A percentile compares a stretch with the other conserved stretches of the same genome.
Conservation (phyloP, 2,888 invertebrate genomes). For the Scaptomyza polygonia region DNA sequence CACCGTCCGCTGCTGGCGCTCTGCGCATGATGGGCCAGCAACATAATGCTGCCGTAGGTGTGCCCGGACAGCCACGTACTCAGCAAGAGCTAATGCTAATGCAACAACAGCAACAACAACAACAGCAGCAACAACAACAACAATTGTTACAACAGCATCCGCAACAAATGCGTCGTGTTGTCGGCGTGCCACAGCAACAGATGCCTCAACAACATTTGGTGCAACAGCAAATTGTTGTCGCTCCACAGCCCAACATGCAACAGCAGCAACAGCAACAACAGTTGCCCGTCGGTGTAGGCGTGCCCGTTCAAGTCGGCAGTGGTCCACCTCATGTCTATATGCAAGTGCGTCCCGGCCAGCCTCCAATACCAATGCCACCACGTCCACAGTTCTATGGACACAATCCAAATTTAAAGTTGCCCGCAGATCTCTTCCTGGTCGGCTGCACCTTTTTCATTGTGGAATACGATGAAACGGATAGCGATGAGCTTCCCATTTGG, state of each 20-base stretch:
- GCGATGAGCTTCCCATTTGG: constrained; percentile 88
- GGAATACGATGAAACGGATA: constrained; percentile 91
- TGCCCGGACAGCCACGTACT: constrained; percentile 81
- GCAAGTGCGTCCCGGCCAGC: constrained; percentile 81
- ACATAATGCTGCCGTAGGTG: constrained; percentile 87
- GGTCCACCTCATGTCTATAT: constrained; percentile 85
- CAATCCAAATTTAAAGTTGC: constrained; percentile 95
- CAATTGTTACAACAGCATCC: constrained; percentile 67
- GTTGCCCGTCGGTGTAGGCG: constrained; percentile 58
- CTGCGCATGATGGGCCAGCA: constrained; percentile 93
- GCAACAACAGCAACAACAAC: constrained; percentile 85
- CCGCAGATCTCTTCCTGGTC: constrained; percentile 94
- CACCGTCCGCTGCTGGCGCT: constrained; percentile 89
- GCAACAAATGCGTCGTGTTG: constrained; percentile 84
- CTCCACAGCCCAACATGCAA: constrained; percentile 81
- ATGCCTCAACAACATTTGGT: constrained; percentile 72
- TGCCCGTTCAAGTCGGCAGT: constrained; percentile 64
- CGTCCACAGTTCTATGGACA: constrained; percentile 95
- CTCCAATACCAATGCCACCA: constrained; percentile 85
- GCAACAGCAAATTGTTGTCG: constrained; percentile 76
- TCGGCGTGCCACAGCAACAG: constrained; percentile 67
- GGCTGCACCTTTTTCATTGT: constrained; percentile 97
- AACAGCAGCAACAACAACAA: constrained; percentile 84
- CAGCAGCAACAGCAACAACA: constrained; percentile 71
- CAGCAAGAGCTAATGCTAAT: constrained; percentile 86